Percentiles rank a stretch among this genome's conserved stretches.
phyloP scores from a whole-genome alignment of 2,113 vertebrate species.

The Pelvicachromis taeniatus region DNA sequence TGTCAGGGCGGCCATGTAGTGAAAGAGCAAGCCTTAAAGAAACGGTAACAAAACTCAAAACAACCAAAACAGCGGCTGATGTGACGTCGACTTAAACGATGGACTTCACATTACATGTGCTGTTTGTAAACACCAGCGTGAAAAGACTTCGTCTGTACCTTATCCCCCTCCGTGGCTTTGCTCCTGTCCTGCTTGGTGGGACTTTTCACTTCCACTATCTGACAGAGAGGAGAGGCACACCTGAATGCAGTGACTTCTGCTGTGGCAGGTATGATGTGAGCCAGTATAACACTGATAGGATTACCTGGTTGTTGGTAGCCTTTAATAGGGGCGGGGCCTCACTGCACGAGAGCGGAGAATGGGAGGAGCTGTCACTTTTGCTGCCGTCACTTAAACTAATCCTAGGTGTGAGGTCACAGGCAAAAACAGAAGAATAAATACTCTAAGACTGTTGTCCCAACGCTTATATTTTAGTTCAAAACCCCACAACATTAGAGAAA shows the following conservation, averaged over 20 bases:
- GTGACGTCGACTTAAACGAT: too few relatives aligned
- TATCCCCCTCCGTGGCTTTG: constrained; percentile 91
- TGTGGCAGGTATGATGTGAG: background rate
- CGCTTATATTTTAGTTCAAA: background rate
- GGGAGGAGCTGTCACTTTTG: constrained; percentile 88
- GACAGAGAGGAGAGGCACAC: constrained; percentile 13
- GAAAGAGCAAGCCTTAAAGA: too few relatives aligned
- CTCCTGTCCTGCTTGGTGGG: constrained; percentile 92
- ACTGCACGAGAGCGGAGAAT: constrained; percentile 74
- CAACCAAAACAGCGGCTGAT: background rate
- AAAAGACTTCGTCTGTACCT: constrained; percentile 70
- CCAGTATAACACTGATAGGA: background rate
- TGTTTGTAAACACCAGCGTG: background rate
- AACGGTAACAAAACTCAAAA: background rate
- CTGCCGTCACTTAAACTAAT: constrained; percentile 93
- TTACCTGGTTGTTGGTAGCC: constrained; percentile 87
- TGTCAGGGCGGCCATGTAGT: background rate
- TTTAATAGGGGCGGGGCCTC: constrained; percentile 84
- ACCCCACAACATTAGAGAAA: too few relatives aligned
- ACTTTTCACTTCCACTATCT: constrained; percentile 93
- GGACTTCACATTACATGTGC: background rate
- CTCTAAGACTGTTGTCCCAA: background rate
- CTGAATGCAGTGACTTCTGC: background rate
- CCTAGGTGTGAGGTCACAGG: constrained; percentile 45
- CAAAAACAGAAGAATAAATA: background rate